phyloP scores from a whole-genome alignment of 37 sponge, comb jelly and placozoan genomes.

The Hexactinellida sp. region DNA sequence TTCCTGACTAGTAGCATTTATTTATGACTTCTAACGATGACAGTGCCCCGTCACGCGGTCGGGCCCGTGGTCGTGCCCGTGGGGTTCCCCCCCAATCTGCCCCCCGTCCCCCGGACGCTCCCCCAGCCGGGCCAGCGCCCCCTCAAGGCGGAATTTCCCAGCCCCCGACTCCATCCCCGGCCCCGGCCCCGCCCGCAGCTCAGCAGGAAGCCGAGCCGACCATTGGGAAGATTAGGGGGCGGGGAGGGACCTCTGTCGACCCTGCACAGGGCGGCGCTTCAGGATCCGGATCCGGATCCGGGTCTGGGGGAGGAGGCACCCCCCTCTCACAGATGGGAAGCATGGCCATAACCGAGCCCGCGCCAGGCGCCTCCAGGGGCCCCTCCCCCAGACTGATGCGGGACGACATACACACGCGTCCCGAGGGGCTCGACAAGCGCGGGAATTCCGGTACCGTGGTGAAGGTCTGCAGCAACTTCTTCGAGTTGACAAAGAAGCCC shows the following conservation, averaged over 20 bases:
- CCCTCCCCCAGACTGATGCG: neutral
- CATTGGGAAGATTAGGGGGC: neutral
- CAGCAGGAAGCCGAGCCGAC: neutral
- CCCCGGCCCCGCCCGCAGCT: neutral
- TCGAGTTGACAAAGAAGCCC: conserved; percentile 40
- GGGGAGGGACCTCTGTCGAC: neutral
- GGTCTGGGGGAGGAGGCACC: neutral
- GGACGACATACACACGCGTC: conserved; percentile 37
- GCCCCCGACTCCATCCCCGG: neutral
- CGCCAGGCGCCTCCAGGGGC: neutral
- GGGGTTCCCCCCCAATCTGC: neutral
- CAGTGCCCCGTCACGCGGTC: neutral
- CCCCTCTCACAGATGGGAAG: neutral
- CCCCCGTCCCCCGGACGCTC: neutral
- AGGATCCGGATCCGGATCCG: neutral
- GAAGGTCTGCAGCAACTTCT: conserved; percentile 42
- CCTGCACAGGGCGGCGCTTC: neutral
- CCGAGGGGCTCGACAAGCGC: conserved; percentile 56
- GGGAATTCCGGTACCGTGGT: conserved; percentile 42
- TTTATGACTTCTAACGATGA: neutral
- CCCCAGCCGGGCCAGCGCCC: neutral
- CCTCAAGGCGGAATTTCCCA: neutral
- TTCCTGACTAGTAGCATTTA: too few species aligned
- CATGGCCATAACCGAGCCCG: neutral
- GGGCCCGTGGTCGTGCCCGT: neutral